Evolutionary conservation across 2,888 invertebrate genomes (phyloP).

Genomic region (Argyresthia goedartella): DNA sequence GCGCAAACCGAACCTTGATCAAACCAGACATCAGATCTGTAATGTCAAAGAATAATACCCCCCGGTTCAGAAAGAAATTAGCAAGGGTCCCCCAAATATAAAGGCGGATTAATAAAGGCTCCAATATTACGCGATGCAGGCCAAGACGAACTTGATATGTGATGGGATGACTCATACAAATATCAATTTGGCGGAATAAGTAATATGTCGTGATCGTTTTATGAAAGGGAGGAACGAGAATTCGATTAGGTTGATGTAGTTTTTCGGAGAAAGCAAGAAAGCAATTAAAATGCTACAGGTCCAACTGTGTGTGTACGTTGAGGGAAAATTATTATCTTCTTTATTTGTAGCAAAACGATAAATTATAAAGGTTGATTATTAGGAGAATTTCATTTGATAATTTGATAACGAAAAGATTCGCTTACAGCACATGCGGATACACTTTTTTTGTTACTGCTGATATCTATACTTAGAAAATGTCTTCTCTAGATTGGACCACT

Average conservation of each 20-base stretch:
- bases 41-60: constrained; percentile 22
- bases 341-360: too few species aligned
- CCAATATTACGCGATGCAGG: constrained; percentile 22
- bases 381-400: too few species aligned
- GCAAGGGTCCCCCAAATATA: constrained; percentile 31
- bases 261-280: background rate
- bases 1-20: constrained; percentile 18
- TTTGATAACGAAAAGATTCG: too few species aligned
- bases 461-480: too few species aligned
- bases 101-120: constrained; percentile 37
- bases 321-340: too few species aligned
- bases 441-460: too few species aligned
- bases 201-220: background rate
- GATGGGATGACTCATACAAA: constrained; percentile 1
- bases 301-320: too few species aligned
- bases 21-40: constrained; percentile 18
- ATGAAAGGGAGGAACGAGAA: background rate
- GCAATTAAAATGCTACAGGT: too few species aligned
- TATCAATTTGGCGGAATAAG: constrained; percentile 1
- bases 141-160: constrained; percentile 8
- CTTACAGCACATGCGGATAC: too few species aligned
- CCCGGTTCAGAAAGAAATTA: constrained; percentile 31
- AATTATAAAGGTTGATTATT: too few species aligned
- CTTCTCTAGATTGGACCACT: too few species aligned
- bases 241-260: background rate